These are phyloP conservation scores for Plebejus argus DNA, from an alignment of 2,888 invertebrate species.

Conservation along the genomic window DNA sequence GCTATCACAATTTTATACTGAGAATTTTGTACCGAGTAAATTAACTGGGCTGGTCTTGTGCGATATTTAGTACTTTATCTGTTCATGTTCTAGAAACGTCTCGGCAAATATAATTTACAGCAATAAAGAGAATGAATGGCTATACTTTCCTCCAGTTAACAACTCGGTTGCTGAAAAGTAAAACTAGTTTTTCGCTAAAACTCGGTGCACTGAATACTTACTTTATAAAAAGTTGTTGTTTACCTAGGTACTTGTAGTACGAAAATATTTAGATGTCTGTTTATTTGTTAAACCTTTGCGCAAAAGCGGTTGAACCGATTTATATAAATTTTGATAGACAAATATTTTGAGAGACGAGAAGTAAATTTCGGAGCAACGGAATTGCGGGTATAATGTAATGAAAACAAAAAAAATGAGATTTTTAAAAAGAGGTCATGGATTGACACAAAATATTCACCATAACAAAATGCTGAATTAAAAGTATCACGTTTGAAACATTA, in stretches of 20 bases:
- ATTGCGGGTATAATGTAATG: no score
- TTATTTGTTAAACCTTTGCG: no score
- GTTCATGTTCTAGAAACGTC: constrained; percentile 29
- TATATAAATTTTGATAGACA: no score
- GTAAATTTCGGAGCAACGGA: no score
- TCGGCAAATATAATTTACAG: constrained; percentile 26
- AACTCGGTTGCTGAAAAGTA: constrained; percentile 4
- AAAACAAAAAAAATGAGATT: no score
- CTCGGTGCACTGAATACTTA: neutral
- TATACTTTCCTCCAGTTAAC: constrained; percentile 8
- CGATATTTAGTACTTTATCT: constrained; percentile 26
- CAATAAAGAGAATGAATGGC: constrained; percentile 22
- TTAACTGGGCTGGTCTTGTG: constrained; percentile 10
- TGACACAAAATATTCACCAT: neutral
- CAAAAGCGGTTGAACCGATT: no score
- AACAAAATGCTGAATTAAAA: neutral
- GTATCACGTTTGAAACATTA: neutral
- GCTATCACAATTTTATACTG: constrained; percentile 40
- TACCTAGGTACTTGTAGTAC: neutral
- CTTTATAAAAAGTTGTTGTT: neutral
- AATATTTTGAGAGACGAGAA: no score
- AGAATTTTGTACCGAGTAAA: constrained; percentile 24
- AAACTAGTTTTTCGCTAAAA: neutral
- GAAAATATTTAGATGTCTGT: neutral
- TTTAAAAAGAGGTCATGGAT: no score